Conservation (phyloP, 1,140 invertebrate genomes). For the Bombus superbus region DNA sequence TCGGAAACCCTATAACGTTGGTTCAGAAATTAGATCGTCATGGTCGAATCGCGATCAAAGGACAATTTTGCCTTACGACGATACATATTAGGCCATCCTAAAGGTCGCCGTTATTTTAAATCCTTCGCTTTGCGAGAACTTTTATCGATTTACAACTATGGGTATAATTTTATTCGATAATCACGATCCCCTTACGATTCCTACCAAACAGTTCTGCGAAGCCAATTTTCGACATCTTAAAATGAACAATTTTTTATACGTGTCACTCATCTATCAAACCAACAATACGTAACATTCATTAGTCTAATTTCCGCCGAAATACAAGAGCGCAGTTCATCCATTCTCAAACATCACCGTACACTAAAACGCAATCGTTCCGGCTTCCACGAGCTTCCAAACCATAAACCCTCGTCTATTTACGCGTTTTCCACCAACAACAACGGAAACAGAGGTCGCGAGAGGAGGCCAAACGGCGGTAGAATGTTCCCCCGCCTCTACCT, state of each 20-base stretch:
- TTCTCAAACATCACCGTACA: background rate
- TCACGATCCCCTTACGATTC: too few species aligned
- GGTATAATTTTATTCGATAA: background rate
- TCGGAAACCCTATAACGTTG: background rate
- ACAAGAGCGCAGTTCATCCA: background rate
- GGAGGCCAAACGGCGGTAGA: too few species aligned
- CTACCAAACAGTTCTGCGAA: too few species aligned
- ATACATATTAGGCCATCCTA: background rate
- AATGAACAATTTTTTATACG: too few species aligned
- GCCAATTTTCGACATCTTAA: too few species aligned
- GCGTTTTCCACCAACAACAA: background rate
- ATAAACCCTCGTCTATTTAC: background rate
- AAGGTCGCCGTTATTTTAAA: background rate
- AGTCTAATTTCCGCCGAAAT: background rate
- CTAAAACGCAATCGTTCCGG: background rate
- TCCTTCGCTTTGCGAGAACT: background rate
- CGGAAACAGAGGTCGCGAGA: background rate
- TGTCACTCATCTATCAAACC: background rate
- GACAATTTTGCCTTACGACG: background rate
- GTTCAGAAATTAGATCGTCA: background rate
- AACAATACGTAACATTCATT: background rate
- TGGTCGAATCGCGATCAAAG: background rate
- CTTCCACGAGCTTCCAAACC: background rate
- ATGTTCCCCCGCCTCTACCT: slow-evolving; percentile 22
- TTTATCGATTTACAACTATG: background rate